phyloP scores from a whole-genome alignment of 2,888 invertebrate species.

The Spialia ferax region DNA sequence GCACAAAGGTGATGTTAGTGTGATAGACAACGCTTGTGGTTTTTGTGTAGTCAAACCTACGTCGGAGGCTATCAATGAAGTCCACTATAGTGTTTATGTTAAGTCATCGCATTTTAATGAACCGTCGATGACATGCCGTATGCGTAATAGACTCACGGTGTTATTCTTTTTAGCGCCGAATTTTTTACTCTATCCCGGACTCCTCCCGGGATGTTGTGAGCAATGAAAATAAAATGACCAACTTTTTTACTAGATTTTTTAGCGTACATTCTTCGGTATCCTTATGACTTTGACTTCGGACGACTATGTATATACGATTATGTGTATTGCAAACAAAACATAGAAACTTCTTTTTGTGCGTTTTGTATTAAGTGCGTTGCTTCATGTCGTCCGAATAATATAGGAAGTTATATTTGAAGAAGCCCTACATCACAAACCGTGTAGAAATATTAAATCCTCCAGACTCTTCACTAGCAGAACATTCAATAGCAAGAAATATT shows the following conservation, averaged over 20 bases:
- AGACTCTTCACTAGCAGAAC: too few species aligned
- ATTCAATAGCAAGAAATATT: too few species aligned
- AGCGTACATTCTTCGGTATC: conserved; percentile 64
- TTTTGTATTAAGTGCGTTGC: too few species aligned
- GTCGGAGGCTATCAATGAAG: conserved; percentile 86
- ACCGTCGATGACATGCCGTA: conserved; percentile 85
- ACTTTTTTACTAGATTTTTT: conserved; percentile 62
- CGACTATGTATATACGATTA: conserved; percentile 53
- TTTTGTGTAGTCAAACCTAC: conserved; percentile 77
- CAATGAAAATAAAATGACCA: conserved; percentile 66
- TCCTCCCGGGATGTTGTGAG: conserved; percentile 69
- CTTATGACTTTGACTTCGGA: conserved; percentile 55
- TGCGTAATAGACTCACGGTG: conserved; percentile 83
- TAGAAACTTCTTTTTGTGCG: not conserved
- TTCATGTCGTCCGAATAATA: too few species aligned
- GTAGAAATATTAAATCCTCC: too few species aligned
- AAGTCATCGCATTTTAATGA: conserved; percentile 87
- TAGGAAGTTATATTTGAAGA: too few species aligned
- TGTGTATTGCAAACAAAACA: conserved; percentile 22
- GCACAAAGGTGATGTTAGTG: conserved; percentile 57
- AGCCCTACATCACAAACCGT: too few species aligned
- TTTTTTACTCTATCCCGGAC: conserved; percentile 67
- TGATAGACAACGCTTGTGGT: conserved; percentile 54
- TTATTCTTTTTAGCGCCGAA: conserved; percentile 84
- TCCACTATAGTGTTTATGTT: conserved; percentile 83